phyloP scores from a whole-genome alignment of 2,888 invertebrate genomes.

The Horisme vitalbata region DNA sequence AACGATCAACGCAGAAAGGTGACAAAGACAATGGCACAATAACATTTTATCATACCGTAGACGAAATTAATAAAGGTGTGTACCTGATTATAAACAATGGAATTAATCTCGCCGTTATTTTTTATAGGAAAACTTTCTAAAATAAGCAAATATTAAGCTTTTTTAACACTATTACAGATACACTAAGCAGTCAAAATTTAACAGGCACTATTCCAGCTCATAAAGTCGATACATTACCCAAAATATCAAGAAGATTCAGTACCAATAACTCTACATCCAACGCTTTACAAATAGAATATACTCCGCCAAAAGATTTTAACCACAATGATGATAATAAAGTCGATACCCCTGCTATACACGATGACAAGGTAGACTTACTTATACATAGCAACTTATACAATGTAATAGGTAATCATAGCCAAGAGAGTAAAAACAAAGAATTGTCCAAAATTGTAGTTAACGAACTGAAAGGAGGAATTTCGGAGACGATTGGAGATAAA shows the following conservation, averaged over 20 bases:
- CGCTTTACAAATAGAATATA: slow-evolving; percentile 60
- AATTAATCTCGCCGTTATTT: background rate
- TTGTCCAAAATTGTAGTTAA: slow-evolving; percentile 68
- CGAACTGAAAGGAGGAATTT: slow-evolving; percentile 56
- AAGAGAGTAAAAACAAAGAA: slow-evolving; percentile 55
- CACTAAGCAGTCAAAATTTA: slow-evolving; percentile 50
- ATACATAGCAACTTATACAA: slow-evolving; percentile 45
- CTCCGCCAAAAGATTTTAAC: slow-evolving; percentile 45
- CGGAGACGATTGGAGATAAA: slow-evolving; percentile 62
- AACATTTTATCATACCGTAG: slow-evolving; percentile 55
- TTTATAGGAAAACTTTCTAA: background rate
- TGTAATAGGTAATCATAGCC: slow-evolving; percentile 53
- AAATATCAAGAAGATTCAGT: slow-evolving; percentile 47
- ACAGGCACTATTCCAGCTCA: slow-evolving; percentile 59
- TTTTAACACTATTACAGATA: slow-evolving; percentile 47
- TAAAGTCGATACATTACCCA: slow-evolving; percentile 44
- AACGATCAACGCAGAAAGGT: slow-evolving; percentile 46
- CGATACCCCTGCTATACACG: slow-evolving; percentile 47
- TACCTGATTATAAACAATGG: background rate
- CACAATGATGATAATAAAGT: slow-evolving; percentile 67
- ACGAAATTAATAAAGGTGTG: slow-evolving; percentile 67
- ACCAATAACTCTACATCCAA: slow-evolving; percentile 43
- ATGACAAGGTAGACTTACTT: slow-evolving; percentile 41
- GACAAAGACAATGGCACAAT: slow-evolving; percentile 48
- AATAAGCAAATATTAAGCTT: too few species aligned